Evolutionary conservation across 2,797 vertebrate genomes (phyloP).

Genomic region (Squalus acanthias): DNA sequence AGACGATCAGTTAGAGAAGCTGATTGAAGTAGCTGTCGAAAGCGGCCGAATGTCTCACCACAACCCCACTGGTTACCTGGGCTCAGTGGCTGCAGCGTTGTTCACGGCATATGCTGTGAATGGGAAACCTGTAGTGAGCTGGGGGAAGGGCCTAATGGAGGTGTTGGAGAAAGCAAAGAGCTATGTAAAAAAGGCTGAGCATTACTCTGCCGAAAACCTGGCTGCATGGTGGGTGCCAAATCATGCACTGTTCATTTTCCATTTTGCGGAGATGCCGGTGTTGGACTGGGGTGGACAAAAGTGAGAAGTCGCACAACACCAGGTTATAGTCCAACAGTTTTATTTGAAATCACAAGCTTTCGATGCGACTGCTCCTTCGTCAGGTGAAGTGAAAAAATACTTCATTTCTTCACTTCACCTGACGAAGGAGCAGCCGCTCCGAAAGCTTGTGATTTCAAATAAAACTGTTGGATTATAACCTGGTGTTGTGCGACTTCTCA

Average conservation of each 20-base stretch:
- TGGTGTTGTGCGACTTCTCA: background rate
- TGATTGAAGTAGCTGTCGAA: slow-evolving; percentile 66
- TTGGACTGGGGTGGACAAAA: too few species aligned
- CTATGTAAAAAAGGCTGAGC: slow-evolving; percentile 51
- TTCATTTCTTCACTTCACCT: too few species aligned
- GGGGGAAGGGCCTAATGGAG: slow-evolving; percentile 63
- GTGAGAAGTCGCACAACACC: too few species aligned
- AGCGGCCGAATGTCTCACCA: slow-evolving; percentile 75
- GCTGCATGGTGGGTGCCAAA: slow-evolving; percentile 58
- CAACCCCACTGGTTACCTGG: slow-evolving; percentile 71
- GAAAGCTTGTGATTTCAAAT: too few species aligned
- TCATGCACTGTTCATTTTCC: slow-evolving; percentile 15
- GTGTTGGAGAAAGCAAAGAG: slow-evolving; percentile 55
- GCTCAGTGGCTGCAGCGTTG: slow-evolving; percentile 62
- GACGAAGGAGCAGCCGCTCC: too few species aligned
- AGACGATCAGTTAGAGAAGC: slow-evolving; percentile 49
- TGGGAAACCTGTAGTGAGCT: slow-evolving; percentile 49
- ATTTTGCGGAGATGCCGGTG: background rate
- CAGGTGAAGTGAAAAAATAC: too few species aligned
- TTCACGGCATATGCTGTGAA: slow-evolving; percentile 63
- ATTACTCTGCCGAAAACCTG: slow-evolving; percentile 62
- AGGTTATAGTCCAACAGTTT: too few species aligned
- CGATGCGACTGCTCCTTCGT: too few species aligned
- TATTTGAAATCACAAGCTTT: too few species aligned
- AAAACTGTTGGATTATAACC: too few species aligned